These are phyloP conservation scores for Radopholus similis DNA, from an alignment of 1,140 invertebrate species.

Conservation along the genomic window DNA sequence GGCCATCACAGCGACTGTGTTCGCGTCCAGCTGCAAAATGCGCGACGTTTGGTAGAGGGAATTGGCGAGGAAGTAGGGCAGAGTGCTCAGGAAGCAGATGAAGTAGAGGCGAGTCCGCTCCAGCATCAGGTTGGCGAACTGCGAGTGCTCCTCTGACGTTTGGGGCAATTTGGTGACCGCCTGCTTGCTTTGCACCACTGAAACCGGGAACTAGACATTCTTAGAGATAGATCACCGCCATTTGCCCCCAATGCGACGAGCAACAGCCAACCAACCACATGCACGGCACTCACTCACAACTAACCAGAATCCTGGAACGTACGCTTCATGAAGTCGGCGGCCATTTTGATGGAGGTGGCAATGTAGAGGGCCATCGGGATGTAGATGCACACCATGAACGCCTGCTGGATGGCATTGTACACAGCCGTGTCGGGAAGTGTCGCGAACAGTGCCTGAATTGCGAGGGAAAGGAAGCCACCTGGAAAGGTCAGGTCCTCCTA, in stretches of 20 bases:
- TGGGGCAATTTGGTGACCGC: background rate
- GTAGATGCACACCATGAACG: background rate
- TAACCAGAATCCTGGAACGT: background rate
- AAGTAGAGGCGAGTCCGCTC: background rate
- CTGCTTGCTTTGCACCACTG: background rate
- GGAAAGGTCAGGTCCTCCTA: background rate
- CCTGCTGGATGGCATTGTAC: background rate
- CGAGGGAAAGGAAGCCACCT: background rate
- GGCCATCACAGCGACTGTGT: background rate
- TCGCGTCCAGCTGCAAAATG: background rate
- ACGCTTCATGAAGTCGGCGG: background rate
- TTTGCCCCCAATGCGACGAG: background rate
- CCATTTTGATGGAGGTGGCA: background rate
- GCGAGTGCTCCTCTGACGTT: background rate
- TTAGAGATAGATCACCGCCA: background rate
- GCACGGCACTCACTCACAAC: background rate
- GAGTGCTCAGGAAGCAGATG: conserved; percentile 1
- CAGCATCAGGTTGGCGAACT: background rate
- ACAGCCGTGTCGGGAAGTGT: background rate
- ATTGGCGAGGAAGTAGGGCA: conserved; percentile 1
- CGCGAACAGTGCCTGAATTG: background rate
- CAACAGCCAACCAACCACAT: no score
- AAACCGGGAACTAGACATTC: background rate
- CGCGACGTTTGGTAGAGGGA: background rate
- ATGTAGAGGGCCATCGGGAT: background rate